These are phyloP conservation scores for Hetaerina americana DNA, from an alignment of 1,140 invertebrate genomes.

Conservation along the genomic window DNA sequence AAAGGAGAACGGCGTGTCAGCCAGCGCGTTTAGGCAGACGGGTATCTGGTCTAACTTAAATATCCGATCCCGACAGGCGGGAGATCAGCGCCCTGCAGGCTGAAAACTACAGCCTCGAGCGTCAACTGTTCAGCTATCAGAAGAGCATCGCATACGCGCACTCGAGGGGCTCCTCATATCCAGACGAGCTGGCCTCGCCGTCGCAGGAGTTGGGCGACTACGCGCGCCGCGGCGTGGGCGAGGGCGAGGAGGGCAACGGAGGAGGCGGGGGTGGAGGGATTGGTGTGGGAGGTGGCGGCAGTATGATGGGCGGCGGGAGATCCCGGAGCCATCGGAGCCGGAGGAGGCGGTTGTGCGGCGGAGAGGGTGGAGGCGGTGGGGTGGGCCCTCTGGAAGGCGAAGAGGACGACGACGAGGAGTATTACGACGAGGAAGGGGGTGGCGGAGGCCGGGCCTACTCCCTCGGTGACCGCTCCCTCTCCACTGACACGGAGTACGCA, in stretches of 20 bases:
- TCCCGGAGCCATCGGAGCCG: background rate
- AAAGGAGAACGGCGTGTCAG: too few species aligned
- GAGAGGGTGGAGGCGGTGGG: background rate
- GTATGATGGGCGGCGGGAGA: too few species aligned
- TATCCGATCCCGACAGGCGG: too few species aligned
- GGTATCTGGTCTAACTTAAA: too few species aligned
- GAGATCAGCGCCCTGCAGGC: conserved; percentile 71
- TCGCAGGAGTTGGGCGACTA: conserved; percentile 7
- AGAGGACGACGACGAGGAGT: conserved; percentile 25
- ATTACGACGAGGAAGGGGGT: conserved; percentile 22
- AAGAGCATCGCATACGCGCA: conserved; percentile 68
- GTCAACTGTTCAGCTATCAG: conserved; percentile 77
- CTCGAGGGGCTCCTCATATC: conserved; percentile 33
- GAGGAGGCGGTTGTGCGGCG: background rate
- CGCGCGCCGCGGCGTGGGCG: background rate
- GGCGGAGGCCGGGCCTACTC: conserved; percentile 24
- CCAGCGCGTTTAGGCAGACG: too few species aligned
- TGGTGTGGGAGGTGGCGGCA: background rate
- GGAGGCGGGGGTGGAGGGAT: background rate
- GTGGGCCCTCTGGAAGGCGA: conserved; percentile 19
- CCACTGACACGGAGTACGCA: conserved; percentile 61
- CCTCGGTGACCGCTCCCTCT: conserved; percentile 43
- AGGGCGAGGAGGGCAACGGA: conserved; percentile 14
- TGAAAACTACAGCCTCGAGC: conserved; percentile 73
- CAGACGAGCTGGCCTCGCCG: conserved; percentile 28